phyloP scores from a whole-genome alignment of 2,797 vertebrate species.

The Scleropages formosus region DNA sequence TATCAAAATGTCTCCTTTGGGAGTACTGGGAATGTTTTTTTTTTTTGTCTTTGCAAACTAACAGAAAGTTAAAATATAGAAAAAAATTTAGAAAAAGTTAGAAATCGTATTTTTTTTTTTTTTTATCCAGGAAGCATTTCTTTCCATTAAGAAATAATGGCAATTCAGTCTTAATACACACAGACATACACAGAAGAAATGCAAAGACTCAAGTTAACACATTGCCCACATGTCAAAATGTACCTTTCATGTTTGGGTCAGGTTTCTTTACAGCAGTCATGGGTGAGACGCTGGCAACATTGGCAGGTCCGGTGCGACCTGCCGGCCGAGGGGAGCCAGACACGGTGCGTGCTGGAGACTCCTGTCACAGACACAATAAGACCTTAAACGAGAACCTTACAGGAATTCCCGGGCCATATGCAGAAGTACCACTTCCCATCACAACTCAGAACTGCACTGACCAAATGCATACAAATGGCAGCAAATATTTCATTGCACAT shows the following conservation, averaged over 20 bases:
- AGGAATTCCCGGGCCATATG: not conserved
- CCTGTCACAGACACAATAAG: constrained; percentile 62
- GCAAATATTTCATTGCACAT: too few relatives aligned
- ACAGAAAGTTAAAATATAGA: too few relatives aligned
- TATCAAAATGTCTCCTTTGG: too few relatives aligned
- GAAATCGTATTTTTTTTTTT: too few relatives aligned
- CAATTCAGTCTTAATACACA: too few relatives aligned
- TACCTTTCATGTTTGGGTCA: constrained; percentile 96
- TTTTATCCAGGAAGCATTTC: too few relatives aligned
- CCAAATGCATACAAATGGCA: not conserved
- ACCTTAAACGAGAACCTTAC: not conserved
- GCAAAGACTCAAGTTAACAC: not conserved
- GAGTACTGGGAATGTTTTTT: too few relatives aligned
- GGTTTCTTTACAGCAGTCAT: constrained; percentile 95
- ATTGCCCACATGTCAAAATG: too few relatives aligned
- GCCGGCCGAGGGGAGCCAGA: constrained; percentile 88
- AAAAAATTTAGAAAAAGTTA: too few relatives aligned
- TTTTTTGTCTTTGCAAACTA: too few relatives aligned
- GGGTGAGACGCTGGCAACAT: constrained; percentile 81
- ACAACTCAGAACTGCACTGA: not conserved
- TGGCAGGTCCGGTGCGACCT: constrained; percentile 80
- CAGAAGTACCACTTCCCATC: not conserved
- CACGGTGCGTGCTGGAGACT: constrained; percentile 87
- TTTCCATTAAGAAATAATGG: too few relatives aligned
- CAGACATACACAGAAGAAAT: not conserved